Base-by-base conservation (phyloP, 2,888 invertebrate genomes). In the Andrena dorsata region DNA sequence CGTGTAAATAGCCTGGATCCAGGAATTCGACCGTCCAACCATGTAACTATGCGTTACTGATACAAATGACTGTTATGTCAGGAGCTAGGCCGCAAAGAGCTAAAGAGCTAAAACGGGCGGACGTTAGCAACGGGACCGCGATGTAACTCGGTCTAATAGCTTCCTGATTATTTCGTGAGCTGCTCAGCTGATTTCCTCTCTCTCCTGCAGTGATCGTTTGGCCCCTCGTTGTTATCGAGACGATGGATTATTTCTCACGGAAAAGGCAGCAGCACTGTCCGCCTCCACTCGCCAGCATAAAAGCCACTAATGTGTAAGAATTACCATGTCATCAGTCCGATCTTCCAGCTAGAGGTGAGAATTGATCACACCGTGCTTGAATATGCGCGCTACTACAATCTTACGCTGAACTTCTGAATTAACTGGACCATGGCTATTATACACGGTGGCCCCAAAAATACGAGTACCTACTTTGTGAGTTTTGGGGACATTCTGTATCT, bases 141-240 rank as follows among this genome's bases (percentile, higher is more conserved):
- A 60, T 78, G 77, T 83, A 82, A 83, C 61, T 76, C 78, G 72
- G 58, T 69, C 71, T 83, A 86, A 86, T 83, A 83, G 76, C 86
- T 86, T 86, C 86, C 86, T 85, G 83, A 86, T 85, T 86, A 86
- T 86, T 85, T 72, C 75, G 86, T 76, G 86, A 81, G 80, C 74
- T 41, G 66, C 76, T 80, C 80, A 79, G 78, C 68, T 86, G 81
- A 83, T 81, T 84, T 83, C 83, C 83, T 74, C 53, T 81, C 70
- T 53, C 79, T 65, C 58, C 47, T 70, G 49, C 58, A 30, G 32
- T 30, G 47, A 63, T 65, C 58, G 41, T 60, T 64, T 65, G 53
- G n/a, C 56, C 61, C 63, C 80, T 64, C 51, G 56, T 49, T 80
- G 60, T 49, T 60, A 75, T 63, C 35, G 53, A 51, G 13, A 51